These are phyloP conservation scores for Melangyna quadrimaculata DNA, from an alignment of 2,888 invertebrate genomes.

Conservation along the genomic window DNA sequence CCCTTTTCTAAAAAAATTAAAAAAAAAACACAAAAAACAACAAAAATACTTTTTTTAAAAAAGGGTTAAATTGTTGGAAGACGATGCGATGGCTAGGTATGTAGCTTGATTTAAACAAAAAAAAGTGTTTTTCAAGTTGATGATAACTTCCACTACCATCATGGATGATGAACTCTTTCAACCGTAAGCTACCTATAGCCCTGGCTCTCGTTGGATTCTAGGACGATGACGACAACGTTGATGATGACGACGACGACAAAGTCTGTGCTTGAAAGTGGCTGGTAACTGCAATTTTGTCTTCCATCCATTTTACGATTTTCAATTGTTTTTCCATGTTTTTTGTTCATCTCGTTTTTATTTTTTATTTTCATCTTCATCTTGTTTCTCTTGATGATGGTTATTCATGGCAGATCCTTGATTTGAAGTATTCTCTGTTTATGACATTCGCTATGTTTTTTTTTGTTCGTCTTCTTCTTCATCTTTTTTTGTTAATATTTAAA, in stretches of 20 bases:
- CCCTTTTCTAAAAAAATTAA: constrained; percentile 73
- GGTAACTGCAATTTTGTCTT: constrained; percentile 66
- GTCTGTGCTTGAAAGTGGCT: constrained; percentile 69
- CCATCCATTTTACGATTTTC: constrained; percentile 51
- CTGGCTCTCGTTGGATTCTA: constrained; percentile 20
- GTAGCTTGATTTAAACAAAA: neutral
- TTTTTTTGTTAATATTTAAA: constrained; percentile 39
- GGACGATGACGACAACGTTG: constrained; percentile 16
- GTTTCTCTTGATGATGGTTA: constrained; percentile 12
- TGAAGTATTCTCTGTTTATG: constrained; percentile 68
- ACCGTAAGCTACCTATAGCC: neutral
- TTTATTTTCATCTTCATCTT: neutral
- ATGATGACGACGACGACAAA: neutral
- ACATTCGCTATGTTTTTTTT: constrained; percentile 55
- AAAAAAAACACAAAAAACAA: constrained; percentile 2
- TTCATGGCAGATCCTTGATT: constrained; percentile 59
- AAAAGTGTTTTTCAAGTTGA: constrained; percentile 38
- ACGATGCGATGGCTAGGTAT: neutral
- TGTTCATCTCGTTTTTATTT: neutral
- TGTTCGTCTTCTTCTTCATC: no score
- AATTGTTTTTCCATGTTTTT: constrained; percentile 5
- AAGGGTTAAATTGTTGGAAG: constrained; percentile 45
- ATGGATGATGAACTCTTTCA: constrained; percentile 61
- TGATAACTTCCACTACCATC: constrained; percentile 26
- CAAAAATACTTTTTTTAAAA: neutral